phyloP scores from a whole-genome alignment of 2,797 vertebrate genomes.

The Halcyon leucocephala region DNA sequence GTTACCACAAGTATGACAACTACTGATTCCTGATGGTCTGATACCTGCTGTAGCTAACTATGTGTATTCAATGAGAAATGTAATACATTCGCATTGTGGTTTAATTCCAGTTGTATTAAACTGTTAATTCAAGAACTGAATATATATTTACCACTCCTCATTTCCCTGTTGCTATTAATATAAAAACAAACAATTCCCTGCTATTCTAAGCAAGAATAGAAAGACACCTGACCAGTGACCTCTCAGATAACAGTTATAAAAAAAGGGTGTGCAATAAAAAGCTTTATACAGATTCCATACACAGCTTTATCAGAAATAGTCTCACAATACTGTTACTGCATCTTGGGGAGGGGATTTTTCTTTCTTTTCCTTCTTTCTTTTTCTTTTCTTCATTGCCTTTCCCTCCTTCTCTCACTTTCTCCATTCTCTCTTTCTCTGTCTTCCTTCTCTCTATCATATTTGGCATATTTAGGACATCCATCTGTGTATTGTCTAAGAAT shows the following conservation, averaged over 20 bases:
- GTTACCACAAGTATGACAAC: conserved; percentile 43
- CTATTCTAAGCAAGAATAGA: conserved; percentile 33
- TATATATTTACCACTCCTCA: conserved; percentile 32
- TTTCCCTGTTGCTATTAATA: conserved; percentile 16
- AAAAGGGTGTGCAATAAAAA: neutral
- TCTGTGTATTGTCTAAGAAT: neutral
- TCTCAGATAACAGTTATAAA: conserved; percentile 19
- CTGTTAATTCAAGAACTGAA: conserved; percentile 57
- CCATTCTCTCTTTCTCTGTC: neutral
- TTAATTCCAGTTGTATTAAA: conserved; percentile 52
- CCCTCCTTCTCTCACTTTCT: too few relatives aligned
- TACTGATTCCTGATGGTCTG: conserved; percentile 26
- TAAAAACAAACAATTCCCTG: conserved; percentile 45
- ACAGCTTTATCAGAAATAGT: neutral
- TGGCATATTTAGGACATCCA: conserved; percentile 19
- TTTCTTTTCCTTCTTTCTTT: neutral
- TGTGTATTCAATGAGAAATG: conserved; percentile 30
- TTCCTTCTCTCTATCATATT: neutral
- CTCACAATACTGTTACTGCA: neutral
- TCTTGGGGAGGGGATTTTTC: rapidly evolving
- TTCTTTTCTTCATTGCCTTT: neutral
- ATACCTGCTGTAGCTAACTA: conserved; percentile 43
- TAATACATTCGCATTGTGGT: conserved; percentile 21
- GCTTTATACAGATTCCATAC: neutral
- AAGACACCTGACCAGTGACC: conserved; percentile 32